Percentiles rank a stretch among this genome's conserved stretches.
These are phyloP conservation scores for Athalia cordata DNA, from an alignment of 2,888 invertebrate species.

Conservation along the genomic window DNA sequence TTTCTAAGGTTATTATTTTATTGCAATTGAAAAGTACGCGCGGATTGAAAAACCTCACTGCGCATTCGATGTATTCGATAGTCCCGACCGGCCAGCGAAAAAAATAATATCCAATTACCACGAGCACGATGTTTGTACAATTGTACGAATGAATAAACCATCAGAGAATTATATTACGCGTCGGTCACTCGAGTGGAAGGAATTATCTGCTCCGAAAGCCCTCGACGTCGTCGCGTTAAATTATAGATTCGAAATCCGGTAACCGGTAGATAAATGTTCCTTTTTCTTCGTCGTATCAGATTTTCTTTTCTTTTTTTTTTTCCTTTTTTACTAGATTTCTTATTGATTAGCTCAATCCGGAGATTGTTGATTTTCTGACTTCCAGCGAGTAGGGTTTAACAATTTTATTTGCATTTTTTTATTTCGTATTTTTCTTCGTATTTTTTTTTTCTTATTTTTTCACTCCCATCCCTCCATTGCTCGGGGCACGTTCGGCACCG, in stretches of 20 bases:
- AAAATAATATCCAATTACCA: slow-evolving; percentile 23
- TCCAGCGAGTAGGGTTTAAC: not conserved
- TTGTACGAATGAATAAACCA: slow-evolving; percentile 43
- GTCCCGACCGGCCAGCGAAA: not conserved
- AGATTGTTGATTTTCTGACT: not conserved
- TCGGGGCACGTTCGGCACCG: not conserved
- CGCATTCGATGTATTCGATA: slow-evolving; percentile 15
- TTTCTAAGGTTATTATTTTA: too few relatives aligned
- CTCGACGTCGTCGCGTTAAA: too few relatives aligned
- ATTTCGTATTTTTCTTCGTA: too few relatives aligned
- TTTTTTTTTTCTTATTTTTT: too few relatives aligned
- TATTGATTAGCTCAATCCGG: not conserved
- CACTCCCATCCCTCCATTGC: too few relatives aligned
- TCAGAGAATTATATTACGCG: slow-evolving; percentile 25
- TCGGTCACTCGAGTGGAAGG: slow-evolving; percentile 27
- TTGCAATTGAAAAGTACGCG: too few relatives aligned
- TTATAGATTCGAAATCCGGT: not conserved
- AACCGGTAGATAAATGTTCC: slow-evolving; percentile 14
- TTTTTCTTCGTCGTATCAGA: not conserved
- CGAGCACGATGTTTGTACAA: slow-evolving; percentile 35
- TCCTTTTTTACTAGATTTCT: not conserved
- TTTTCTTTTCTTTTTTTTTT: not conserved
- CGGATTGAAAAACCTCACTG: not conserved
- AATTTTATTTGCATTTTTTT: too few relatives aligned
- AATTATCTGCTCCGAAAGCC: not conserved